Conservation (phyloP, 2,113 vertebrate genomes). For the Carettochelys insculpta region DNA sequence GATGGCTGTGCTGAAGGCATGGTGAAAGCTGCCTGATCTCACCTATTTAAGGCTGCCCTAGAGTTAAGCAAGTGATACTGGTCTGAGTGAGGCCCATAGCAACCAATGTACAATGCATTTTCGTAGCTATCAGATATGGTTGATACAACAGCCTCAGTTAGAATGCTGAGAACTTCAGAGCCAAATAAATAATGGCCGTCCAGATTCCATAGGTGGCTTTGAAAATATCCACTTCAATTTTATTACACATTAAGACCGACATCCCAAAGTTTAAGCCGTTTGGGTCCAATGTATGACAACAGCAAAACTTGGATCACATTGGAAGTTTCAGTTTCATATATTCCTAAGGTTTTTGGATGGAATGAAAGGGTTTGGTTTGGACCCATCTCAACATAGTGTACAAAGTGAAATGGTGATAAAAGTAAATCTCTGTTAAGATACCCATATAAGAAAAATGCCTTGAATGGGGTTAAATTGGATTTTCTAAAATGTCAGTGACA, state of each 20-base stretch:
- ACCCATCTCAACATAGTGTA: slow-evolving; percentile 23
- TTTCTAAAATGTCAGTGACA: slow-evolving; percentile 26
- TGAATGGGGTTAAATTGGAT: slow-evolving; percentile 14
- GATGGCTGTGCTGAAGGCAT: too few relatives aligned
- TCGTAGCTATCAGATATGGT: not conserved
- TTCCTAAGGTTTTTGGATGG: slow-evolving; percentile 31
- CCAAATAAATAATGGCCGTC: not conserved
- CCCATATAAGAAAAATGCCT: not conserved
- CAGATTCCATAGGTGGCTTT: not conserved
- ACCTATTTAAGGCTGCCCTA: too few relatives aligned
- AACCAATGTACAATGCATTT: not conserved
- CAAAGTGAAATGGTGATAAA: slow-evolving; percentile 33
- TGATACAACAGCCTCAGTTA: not conserved
- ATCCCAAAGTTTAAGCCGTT: not conserved
- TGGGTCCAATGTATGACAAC: not conserved
- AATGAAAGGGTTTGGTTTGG: slow-evolving; percentile 38
- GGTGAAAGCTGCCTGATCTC: too few relatives aligned
- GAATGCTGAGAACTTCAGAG: not conserved
- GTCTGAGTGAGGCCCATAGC: not conserved
- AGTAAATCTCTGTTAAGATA: not conserved
- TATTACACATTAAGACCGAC: too few relatives aligned
- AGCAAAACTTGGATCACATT: not conserved
- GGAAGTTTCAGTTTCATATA: not conserved
- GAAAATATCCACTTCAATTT: not conserved
- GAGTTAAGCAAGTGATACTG: not conserved